Evolutionary conservation across 2,113 vertebrate genomes (phyloP).

Genomic region (Pholis gunnellus): DNA sequence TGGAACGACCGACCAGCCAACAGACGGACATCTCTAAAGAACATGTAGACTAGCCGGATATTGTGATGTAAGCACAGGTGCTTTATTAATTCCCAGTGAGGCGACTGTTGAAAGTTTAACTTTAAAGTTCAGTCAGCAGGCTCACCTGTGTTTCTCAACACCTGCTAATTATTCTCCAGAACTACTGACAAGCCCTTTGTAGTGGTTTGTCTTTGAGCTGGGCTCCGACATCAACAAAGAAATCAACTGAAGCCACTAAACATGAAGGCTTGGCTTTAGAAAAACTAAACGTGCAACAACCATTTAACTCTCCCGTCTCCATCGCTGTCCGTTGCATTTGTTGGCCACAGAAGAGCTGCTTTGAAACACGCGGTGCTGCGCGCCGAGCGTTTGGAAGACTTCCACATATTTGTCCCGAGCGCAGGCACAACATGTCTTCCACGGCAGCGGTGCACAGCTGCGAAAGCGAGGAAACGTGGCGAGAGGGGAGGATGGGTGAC

Average conservation of each 20-base stretch:
- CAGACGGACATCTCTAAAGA: neutral
- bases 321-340: neutral
- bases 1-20: neutral
- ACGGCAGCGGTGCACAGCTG: constrained; percentile 64
- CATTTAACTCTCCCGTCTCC: neutral
- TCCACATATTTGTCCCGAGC: constrained; percentile 31
- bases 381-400: constrained; percentile 42
- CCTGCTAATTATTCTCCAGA: constrained; percentile 5
- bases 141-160: neutral
- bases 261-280: neutral
- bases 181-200: neutral
- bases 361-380: neutral
- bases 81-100: neutral
- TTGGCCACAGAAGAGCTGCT: neutral
- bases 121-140: neutral
- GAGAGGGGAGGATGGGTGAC: constrained; percentile 51
- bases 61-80: neutral
- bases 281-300: neutral
- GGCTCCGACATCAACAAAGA: neutral
- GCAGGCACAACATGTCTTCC: constrained; percentile 42
- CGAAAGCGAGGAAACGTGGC: constrained; percentile 31
- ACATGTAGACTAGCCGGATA: no score
- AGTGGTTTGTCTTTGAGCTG: neutral
- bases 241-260: constrained; percentile 8
- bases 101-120: neutral